These are phyloP conservation scores for Epizoanthus stellaris DNA, from an alignment of 92 coral and sea anemone genomes.

Conservation along the genomic window DNA sequence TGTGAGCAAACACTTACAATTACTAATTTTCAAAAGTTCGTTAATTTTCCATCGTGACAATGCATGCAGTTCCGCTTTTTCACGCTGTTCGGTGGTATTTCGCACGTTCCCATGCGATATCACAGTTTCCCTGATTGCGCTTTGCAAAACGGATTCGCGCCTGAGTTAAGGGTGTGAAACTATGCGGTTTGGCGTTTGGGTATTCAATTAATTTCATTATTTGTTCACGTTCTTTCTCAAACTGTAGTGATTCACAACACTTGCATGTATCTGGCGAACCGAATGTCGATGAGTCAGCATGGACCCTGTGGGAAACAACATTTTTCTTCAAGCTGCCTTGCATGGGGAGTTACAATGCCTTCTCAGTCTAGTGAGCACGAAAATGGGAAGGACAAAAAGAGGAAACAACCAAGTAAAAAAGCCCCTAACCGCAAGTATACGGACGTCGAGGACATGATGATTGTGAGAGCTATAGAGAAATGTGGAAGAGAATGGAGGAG, in stretches of 20 bases:
- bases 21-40: too few species aligned
- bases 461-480: constrained; percentile 4
- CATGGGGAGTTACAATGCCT: constrained; percentile 1
- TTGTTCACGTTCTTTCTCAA: too few species aligned
- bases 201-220: too few species aligned
- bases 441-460: constrained; percentile 5
- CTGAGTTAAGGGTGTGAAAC: constrained; percentile 4
- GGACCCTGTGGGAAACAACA: neutral
- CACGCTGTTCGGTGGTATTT: too few species aligned
- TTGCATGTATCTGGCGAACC: neutral
- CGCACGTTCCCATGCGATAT: too few species aligned
- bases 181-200: neutral
- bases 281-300: neutral
- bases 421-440: constrained; percentile 10
- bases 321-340: constrained; percentile 8
- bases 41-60: too few species aligned
- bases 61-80: too few species aligned
- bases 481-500: constrained; percentile 42
- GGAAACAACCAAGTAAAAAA: neutral
- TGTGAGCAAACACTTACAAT: too few species aligned
- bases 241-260: too few species aligned
- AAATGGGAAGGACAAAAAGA: constrained; percentile 1
- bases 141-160: neutral
- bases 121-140: too few species aligned
- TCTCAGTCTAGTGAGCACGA: neutral